Conservation (phyloP, 1,140 invertebrate genomes). For the Leucophenga varia region DNA sequence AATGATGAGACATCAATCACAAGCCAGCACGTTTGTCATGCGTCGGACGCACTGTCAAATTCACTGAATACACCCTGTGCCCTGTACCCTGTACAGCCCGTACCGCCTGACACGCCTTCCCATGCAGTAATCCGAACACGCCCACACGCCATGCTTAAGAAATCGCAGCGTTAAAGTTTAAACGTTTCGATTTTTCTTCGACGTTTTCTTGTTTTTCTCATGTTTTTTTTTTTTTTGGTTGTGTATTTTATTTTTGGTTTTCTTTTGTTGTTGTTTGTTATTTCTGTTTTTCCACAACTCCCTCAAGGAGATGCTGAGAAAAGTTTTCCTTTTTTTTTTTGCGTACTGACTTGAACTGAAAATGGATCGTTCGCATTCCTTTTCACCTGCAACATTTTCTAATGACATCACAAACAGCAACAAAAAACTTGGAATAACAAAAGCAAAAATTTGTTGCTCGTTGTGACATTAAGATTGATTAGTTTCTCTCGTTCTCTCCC, state of each 20-base stretch:
- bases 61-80: conserved; percentile 33
- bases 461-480: conserved; percentile 48
- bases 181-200: conserved; percentile 34
- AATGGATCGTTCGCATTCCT: conserved; percentile 40
- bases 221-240: background rate
- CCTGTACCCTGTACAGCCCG: conserved; percentile 7
- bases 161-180: conserved; percentile 37
- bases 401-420: conserved; percentile 44
- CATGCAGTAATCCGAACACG: conserved; percentile 7
- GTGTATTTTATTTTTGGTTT: background rate
- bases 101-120: conserved; percentile 4
- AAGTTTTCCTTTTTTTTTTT: conserved; percentile 19
- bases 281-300: conserved; percentile 7
- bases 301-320: conserved; percentile 15
- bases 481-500: conserved; percentile 22
- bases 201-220: conserved; percentile 1
- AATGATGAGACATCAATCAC: conserved; percentile 51
- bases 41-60: conserved; percentile 42
- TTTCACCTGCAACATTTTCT: conserved; percentile 50
- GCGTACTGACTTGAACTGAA: conserved; percentile 17
- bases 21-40: conserved; percentile 38
- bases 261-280: conserved; percentile 5
- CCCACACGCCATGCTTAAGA: conserved; percentile 17
- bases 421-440: conserved; percentile 18
- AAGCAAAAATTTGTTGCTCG: conserved; percentile 36